A percentile compares a stretch with the other conserved stretches of the same genome.
phyloP scores from a whole-genome alignment of 2,113 vertebrate species.

The Cryptoleucopteryx plumbea region DNA sequence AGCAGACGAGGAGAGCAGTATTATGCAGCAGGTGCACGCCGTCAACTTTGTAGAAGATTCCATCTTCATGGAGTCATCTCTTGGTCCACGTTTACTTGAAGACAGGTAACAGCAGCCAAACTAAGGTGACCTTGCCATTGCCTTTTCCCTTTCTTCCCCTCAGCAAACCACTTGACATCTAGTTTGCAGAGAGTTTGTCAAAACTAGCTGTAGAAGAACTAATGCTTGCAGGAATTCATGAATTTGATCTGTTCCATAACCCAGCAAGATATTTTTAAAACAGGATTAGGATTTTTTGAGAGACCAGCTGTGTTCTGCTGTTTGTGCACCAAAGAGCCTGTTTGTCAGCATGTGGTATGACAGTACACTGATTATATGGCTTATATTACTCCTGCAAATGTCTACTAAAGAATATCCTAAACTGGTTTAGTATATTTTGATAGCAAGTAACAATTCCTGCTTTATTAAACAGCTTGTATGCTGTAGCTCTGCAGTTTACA shows the following conservation, averaged over 20 bases:
- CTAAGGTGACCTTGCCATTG: slow-evolving; percentile 32
- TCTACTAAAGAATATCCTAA: neutral
- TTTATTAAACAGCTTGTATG: slow-evolving; percentile 1
- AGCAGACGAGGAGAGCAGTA: slow-evolving; percentile 81
- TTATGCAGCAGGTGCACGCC: slow-evolving; percentile 84
- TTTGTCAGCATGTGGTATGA: neutral
- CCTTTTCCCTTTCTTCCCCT: slow-evolving; percentile 7
- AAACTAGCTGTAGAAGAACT: slow-evolving; percentile 57
- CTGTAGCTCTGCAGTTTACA: neutral
- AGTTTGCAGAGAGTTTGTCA: slow-evolving; percentile 30
- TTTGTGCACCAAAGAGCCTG: slow-evolving; percentile 13
- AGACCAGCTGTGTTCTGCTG: neutral
- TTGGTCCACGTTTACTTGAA: slow-evolving; percentile 72
- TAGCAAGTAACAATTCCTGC: slow-evolving; percentile 6
- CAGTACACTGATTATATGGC: neutral
- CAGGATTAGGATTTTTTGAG: neutral
- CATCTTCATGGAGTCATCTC: slow-evolving; percentile 87
- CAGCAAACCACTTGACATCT: neutral
- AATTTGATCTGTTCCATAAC: slow-evolving; percentile 31
- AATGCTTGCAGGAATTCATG: slow-evolving; percentile 54
- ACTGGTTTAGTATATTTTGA: neutral
- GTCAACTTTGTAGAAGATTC: slow-evolving; percentile 83
- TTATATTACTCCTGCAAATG: neutral
- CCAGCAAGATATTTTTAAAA: neutral
- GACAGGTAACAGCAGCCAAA: slow-evolving; percentile 83